Percentiles rank a stretch among this genome's conserved stretches.
Evolutionary conservation across 2,888 invertebrate genomes (phyloP).

Genomic region (Ennomos erosarius): DNA sequence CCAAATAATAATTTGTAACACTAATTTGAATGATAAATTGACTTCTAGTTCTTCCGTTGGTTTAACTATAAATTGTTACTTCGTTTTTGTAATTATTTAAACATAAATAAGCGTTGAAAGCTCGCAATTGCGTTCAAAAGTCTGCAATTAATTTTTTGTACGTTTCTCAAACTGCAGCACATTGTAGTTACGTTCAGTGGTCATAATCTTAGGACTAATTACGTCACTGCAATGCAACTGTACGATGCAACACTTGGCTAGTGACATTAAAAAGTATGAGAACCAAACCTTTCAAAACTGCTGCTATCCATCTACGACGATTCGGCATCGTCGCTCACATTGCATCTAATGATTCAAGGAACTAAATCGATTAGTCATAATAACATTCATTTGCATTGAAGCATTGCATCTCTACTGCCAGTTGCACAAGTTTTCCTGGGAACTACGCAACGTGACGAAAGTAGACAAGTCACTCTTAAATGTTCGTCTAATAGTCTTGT

Average conservation of each 20-base stretch:
- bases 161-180: slow-evolving; percentile 19
- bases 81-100: no score
- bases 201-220: slow-evolving; percentile 34
- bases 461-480: no score
- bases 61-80: no score
- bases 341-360: slow-evolving; percentile 30
- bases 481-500: no score
- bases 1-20: no score
- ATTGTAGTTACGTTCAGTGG: slow-evolving; percentile 27
- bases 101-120: no score
- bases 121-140: no score
- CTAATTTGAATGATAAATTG: no score
- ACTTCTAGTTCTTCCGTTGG: no score
- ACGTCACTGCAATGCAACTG: slow-evolving; percentile 44
- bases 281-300: slow-evolving; percentile 74
- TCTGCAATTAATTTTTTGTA: no score
- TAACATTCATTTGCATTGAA: slow-evolving; percentile 37
- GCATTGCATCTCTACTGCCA: slow-evolving; percentile 16
- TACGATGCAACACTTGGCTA: slow-evolving; percentile 54
- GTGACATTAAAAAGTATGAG: slow-evolving; percentile 82
- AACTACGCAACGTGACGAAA: slow-evolving; percentile 8
- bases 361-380: slow-evolving; percentile 50
- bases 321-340: slow-evolving; percentile 46
- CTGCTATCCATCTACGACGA: slow-evolving; percentile 55
- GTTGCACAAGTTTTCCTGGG: slow-evolving; percentile 6